Evolutionary conservation across 2,113 vertebrate species (phyloP), one percentile per base, ranked within the genome.

Genomic region (Tretioscincus oriximinensis): DNA sequence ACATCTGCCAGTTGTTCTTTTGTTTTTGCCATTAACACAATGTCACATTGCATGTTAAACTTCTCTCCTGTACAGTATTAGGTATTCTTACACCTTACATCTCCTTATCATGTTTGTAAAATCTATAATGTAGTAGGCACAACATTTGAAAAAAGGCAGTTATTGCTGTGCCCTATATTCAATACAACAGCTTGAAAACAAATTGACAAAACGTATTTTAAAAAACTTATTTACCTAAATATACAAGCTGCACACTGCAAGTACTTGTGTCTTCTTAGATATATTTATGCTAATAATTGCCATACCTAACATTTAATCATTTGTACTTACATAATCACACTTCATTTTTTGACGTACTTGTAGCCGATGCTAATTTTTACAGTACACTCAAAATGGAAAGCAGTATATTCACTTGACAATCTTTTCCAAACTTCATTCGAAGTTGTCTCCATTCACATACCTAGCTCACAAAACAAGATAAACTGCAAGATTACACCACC

Each of bases 311-410:
- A 28, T 64, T n/a, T 76, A 64, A 76, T 64, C 14, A 76, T 20
- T 26, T 28, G 41, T 65, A 92, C 72, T 90, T 90, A 90, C 74
- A 0, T 78, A 84, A 84, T 82, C 82, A 73, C 58, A 84, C 16
- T 77, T 88, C 82, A 86, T 75, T 60, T 63, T 29, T 70, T 3
- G n/a, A 76, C 26, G 41, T n/a, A 76, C 28, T 11, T 69, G n/a
- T 69, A 61, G 45, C 3, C 1, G 0, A 0, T 82, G 1, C 54
- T 72, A 6, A 67, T 47, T 58, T 58, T 58, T 58, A 58, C 80
- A 24, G 58, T 84, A 82, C 5, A 71, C 81, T 65, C 58, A 84
- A 88, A 81, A 70, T 61, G 65, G 31, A 66, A 83, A 90, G 1
- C 78, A 28, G 68, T 26, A 22, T 81, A 78, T 69, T 85, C 83